phyloP scores from a whole-genome alignment of 2,113 vertebrate species.

The Calypte anna region DNA sequence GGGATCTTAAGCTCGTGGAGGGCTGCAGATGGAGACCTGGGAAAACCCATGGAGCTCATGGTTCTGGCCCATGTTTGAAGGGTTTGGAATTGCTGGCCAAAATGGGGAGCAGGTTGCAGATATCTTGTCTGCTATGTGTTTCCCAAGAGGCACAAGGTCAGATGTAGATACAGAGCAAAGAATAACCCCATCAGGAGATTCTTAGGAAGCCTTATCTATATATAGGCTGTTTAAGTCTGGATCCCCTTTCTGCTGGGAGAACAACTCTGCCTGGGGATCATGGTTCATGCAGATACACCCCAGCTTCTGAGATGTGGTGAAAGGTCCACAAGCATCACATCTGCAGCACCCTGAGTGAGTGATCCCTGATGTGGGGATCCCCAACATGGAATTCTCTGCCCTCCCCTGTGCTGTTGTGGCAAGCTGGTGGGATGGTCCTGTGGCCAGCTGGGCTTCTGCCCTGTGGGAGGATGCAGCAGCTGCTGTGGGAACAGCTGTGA shows the following conservation, averaged over 20 bases:
- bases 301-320: neutral
- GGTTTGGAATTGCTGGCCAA: neutral
- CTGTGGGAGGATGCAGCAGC: accelerated
- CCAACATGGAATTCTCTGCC: neutral
- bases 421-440: neutral
- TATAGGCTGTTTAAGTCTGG: slow-evolving; percentile 33
- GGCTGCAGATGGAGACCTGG: neutral
- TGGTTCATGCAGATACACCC: neutral
- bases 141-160: slow-evolving; percentile 4
- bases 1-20: neutral
- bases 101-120: neutral
- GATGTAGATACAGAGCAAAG: slow-evolving; percentile 30
- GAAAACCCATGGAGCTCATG: neutral
- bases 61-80: neutral
- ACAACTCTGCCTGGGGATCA: neutral
- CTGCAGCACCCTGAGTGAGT: accelerated
- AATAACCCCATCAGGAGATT: slow-evolving; percentile 22
- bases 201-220: slow-evolving; percentile 66
- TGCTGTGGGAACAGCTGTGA: neutral
- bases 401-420: neutral
- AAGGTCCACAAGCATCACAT: accelerated
- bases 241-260: slow-evolving; percentile 46
- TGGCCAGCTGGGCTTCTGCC: neutral
- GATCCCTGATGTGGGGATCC: accelerated
- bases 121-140: neutral